phyloP scores from a whole-genome alignment of 2,113 vertebrate species.

The Cinclus cinclus region DNA sequence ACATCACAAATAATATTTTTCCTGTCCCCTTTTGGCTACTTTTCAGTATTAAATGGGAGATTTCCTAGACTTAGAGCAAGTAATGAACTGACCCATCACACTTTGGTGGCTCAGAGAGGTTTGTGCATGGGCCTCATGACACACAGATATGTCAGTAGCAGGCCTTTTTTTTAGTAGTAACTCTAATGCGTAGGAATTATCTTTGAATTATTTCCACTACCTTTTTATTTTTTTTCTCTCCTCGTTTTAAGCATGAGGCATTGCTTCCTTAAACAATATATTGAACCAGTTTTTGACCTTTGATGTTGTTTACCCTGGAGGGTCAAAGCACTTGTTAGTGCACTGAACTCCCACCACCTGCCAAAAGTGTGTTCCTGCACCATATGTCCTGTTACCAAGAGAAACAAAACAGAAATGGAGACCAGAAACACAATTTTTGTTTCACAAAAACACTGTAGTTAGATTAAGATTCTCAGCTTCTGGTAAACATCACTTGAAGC shows the following conservation, averaged over 20 bases:
- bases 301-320: not conserved
- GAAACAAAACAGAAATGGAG: not conserved
- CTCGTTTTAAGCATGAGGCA: not conserved
- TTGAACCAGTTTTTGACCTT: not conserved
- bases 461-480: not conserved
- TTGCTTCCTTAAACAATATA: not conserved
- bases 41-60: not conserved
- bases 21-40: not conserved
- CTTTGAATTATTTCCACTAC: not conserved
- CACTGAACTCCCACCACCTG: not conserved
- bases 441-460: not conserved
- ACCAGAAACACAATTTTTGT: not conserved
- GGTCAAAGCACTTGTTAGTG: not conserved
- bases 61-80: not conserved
- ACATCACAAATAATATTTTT: rapidly evolving
- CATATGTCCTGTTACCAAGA: not conserved
- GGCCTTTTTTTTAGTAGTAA: not conserved
- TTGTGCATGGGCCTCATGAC: not conserved
- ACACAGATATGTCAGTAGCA: not conserved
- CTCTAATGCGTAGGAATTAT: not conserved
- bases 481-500: not conserved
- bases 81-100: not conserved
- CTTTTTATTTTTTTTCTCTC: too few species aligned
- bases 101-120: not conserved
- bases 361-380: not conserved